Evolutionary conservation across 2,888 invertebrate genomes (phyloP).

Genomic region (Netelia fuscicornis): DNA sequence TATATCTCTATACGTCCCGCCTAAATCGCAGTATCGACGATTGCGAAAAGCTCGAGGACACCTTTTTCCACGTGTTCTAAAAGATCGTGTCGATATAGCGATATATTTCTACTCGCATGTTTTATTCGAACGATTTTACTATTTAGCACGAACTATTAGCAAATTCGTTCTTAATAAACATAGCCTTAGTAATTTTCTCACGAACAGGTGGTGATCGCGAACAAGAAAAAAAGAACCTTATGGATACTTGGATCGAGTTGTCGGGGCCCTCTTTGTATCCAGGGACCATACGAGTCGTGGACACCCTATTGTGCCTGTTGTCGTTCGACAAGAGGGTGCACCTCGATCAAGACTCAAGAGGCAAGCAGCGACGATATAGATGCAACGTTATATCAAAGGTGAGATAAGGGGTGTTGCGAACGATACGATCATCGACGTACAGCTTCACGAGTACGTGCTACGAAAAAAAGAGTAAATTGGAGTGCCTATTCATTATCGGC

Average conservation of each 20-base stretch:
- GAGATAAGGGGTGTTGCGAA: conserved; percentile 55
- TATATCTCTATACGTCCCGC: too few species aligned
- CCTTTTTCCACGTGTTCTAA: too few species aligned
- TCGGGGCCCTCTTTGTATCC: conserved; percentile 66
- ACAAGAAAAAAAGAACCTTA: conserved; percentile 47
- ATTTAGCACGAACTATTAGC: neutral
- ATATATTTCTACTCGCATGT: too few species aligned
- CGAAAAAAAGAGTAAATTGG: conserved; percentile 20
- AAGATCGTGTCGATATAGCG: too few species aligned
- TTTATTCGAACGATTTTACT: too few species aligned
- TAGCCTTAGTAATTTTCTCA: conserved; percentile 68
- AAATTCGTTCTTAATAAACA: neutral
- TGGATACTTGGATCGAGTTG: conserved; percentile 22
- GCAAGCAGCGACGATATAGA: conserved; percentile 34
- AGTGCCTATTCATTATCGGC: conserved; percentile 7
- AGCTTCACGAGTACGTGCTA: conserved; percentile 21
- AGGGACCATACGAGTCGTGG: conserved; percentile 66
- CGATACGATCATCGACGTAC: conserved; percentile 40
- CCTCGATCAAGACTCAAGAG: conserved; percentile 42
- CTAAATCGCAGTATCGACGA: too few species aligned
- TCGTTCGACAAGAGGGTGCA: conserved; percentile 38
- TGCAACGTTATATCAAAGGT: conserved; percentile 32
- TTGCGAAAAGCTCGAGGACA: too few species aligned
- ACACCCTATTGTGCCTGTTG: conserved; percentile 63
- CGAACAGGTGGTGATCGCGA: conserved; percentile 74